These are phyloP conservation scores for Semotilus atromaculatus DNA, from an alignment of 2,797 vertebrate species.

Conservation along the genomic window DNA sequence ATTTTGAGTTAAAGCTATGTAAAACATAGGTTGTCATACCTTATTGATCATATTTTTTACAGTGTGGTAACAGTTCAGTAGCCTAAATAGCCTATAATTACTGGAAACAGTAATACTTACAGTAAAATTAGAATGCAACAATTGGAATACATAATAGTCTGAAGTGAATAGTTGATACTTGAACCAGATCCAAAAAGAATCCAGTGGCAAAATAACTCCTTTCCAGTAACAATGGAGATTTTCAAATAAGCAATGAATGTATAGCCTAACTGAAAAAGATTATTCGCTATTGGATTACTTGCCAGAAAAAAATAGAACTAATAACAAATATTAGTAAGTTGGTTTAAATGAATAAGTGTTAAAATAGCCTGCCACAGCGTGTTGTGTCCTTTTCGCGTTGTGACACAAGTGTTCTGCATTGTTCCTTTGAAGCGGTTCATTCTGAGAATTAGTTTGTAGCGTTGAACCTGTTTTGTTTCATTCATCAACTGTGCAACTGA, in stretches of 20 bases:
- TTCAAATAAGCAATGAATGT: not conserved
- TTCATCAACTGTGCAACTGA: conserved; percentile 7
- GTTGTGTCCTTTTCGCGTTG: conserved; percentile 11
- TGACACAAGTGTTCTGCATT: conserved; percentile 34
- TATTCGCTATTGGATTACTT: not conserved
- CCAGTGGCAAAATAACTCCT: not conserved
- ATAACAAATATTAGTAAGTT: not conserved
- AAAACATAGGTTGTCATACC: too few relatives aligned
- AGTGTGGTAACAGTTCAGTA: not conserved
- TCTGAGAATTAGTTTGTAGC: not conserved
- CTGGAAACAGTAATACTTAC: not conserved
- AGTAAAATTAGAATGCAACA: not conserved
- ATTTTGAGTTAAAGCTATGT: too few relatives aligned
- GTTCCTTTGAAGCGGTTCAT: not conserved
- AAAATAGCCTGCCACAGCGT: conserved; percentile 13
- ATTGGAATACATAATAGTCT: not conserved
- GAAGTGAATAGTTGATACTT: not conserved
- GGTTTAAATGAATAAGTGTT: not conserved
- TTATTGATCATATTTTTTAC: too few relatives aligned
- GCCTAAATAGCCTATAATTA: not conserved
- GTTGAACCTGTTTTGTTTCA: conserved; percentile 22
- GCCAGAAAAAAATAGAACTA: not conserved
- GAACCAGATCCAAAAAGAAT: not conserved
- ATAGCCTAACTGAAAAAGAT: not conserved
- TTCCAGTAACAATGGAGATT: not conserved